Evolutionary conservation across 2,113 vertebrate genomes (phyloP).

Genomic region (Coptodon bakossiorum): DNA sequence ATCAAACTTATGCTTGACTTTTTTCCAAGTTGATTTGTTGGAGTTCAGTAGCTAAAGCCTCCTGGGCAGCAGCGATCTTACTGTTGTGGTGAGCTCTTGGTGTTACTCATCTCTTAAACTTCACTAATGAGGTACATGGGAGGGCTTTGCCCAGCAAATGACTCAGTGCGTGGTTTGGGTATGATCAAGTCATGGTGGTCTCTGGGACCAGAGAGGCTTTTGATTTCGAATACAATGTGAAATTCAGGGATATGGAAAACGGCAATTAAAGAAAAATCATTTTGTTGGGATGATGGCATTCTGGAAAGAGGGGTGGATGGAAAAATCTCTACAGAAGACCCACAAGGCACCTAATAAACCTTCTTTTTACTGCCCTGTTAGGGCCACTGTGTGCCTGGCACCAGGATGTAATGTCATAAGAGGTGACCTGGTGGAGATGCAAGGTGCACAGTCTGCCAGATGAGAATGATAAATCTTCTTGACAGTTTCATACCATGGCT

Average conservation of each 20-base stretch:
- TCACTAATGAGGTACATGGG: not conserved
- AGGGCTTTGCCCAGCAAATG: not conserved
- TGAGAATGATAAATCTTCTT: constrained; percentile 44
- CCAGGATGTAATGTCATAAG: constrained; percentile 53
- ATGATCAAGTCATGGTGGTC: not conserved
- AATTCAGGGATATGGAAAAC: not conserved
- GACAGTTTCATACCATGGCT: constrained; percentile 25
- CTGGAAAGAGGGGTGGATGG: not conserved
- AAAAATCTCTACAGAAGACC: not conserved
- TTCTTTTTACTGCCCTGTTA: constrained; percentile 29
- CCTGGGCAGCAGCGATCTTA: not conserved
- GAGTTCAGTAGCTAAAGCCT: not conserved
- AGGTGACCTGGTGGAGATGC: constrained; percentile 26
- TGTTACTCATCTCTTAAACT: not conserved
- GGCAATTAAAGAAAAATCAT: not conserved
- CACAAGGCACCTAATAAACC: constrained; percentile 7
- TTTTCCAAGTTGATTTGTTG: not conserved
- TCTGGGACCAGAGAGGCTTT: not conserved
- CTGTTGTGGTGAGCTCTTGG: not conserved
- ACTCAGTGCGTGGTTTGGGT: not conserved
- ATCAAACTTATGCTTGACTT: not conserved
- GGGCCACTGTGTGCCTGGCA: constrained; percentile 25
- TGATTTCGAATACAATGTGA: not conserved
- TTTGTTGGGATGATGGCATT: not conserved
- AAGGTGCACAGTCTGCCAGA: constrained; percentile 25